Evolutionary conservation across 2,888 invertebrate genomes (phyloP).

Genomic region (Ormyrus rosae): DNA sequence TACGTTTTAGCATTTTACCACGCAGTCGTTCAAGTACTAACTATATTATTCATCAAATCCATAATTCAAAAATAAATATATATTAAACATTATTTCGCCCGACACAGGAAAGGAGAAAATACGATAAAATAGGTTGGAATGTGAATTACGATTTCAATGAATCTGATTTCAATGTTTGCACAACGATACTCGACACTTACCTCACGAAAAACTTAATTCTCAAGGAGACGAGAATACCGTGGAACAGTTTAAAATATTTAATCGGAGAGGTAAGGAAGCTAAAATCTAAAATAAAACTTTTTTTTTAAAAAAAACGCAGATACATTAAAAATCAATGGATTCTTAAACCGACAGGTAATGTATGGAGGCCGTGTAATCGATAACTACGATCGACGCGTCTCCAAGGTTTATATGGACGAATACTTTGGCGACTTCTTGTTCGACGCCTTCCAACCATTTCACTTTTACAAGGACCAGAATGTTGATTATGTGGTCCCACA

Average conservation of each 20-base stretch:
- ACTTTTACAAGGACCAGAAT: constrained; percentile 86
- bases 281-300: too few relatives aligned
- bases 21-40: constrained; percentile 87
- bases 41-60: constrained; percentile 51
- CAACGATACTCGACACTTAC: constrained; percentile 90
- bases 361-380: constrained; percentile 96
- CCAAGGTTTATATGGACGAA: constrained; percentile 93
- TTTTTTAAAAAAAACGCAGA: neutral
- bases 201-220: constrained; percentile 82
- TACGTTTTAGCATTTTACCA: constrained; percentile 96
- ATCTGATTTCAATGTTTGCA: constrained; percentile 93
- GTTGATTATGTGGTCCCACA: constrained; percentile 89
- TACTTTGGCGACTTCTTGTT: constrained; percentile 96
- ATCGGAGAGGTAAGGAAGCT: constrained; percentile 86
- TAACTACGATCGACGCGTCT: constrained; percentile 91
- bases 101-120: constrained; percentile 89
- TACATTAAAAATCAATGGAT: neutral
- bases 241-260: constrained; percentile 93
- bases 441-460: constrained; percentile 93
- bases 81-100: constrained; percentile 26
- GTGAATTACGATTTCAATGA: constrained; percentile 95
- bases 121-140: constrained; percentile 97
- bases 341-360: constrained; percentile 83
- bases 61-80: constrained; percentile 7
- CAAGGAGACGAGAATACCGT: constrained; percentile 84